Evolutionary conservation across 2,797 vertebrate species (phyloP).

Genomic region (Spinibarbus caldwelli): DNA sequence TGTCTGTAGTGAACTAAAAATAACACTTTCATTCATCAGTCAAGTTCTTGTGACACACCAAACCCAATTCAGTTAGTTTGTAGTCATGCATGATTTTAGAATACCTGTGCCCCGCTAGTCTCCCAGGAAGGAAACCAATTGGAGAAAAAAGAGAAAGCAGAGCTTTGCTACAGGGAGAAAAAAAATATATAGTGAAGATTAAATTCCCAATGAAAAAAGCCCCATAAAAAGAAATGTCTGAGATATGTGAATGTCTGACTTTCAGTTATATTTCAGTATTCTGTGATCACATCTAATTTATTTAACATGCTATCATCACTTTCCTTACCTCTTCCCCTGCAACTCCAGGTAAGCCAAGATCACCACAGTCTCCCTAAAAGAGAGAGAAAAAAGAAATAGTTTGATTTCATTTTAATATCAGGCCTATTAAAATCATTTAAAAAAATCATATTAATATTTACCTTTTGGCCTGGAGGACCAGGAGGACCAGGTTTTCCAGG

Average conservation of each 20-base stretch:
- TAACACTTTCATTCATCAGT: background rate
- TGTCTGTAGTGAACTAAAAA: background rate
- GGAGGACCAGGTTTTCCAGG: constrained; percentile 70
- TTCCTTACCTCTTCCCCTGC: constrained; percentile 79
- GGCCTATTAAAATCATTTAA: background rate
- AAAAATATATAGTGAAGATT: constrained; percentile 17
- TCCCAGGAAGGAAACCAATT: constrained; percentile 71
- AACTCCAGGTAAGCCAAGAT: constrained; percentile 78
- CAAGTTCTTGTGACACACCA: constrained; percentile 15
- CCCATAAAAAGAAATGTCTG: background rate
- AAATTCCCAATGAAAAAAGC: background rate
- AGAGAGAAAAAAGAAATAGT: background rate
- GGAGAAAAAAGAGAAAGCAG: constrained; percentile 65
- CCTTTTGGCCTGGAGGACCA: constrained; percentile 79
- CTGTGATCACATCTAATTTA: background rate
- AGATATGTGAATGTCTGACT: background rate
- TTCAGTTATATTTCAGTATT: background rate
- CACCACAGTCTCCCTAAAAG: constrained; percentile 79
- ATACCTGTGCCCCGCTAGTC: constrained; percentile 63
- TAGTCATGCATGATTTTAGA: constrained; percentile 53
- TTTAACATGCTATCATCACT: background rate
- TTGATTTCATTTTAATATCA: background rate
- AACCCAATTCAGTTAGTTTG: background rate
- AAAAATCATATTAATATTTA: constrained; percentile 61
- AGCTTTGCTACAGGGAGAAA: constrained; percentile 68